A percentile compares a stretch with the other conserved stretches of the same genome.
These are phyloP conservation scores for Nycticryphes semicollaris DNA, from an alignment of 2,113 vertebrate genomes.

Conservation along the genomic window DNA sequence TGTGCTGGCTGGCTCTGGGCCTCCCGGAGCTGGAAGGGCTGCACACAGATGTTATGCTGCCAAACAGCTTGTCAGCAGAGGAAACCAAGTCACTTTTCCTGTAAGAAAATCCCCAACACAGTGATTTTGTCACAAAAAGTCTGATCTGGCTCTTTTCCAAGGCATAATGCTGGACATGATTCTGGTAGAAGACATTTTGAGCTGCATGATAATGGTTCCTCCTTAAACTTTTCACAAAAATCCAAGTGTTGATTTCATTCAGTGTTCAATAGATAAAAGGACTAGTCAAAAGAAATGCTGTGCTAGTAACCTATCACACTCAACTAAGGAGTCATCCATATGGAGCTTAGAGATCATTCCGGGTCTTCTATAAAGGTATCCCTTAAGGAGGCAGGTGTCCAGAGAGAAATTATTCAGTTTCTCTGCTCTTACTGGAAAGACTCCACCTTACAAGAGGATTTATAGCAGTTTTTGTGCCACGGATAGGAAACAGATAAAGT, in stretches of 20 bases:
- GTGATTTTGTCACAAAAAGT: not conserved
- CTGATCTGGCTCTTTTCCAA: not conserved
- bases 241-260: not conserved
- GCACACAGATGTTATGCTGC: not conserved
- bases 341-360: fast-evolving
- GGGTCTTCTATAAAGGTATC: not conserved
- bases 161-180: fast-evolving
- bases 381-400: not conserved
- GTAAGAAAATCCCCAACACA: not conserved
- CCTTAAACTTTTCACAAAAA: not conserved
- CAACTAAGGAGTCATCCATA: not conserved
- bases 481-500: not conserved
- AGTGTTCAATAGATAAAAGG: not conserved
- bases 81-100: not conserved
- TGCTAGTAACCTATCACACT: not conserved
- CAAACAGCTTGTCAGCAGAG: not conserved
- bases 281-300: not conserved
- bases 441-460: not conserved
- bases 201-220: not conserved
- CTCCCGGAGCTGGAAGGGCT: not conserved
- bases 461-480: not conserved
- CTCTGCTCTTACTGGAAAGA: not conserved
- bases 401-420: not conserved
- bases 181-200: not conserved
- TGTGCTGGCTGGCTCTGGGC: not conserved